Conservation (phyloP, 2,797 vertebrate genomes). For the Scyliorhinus canicula region DNA sequence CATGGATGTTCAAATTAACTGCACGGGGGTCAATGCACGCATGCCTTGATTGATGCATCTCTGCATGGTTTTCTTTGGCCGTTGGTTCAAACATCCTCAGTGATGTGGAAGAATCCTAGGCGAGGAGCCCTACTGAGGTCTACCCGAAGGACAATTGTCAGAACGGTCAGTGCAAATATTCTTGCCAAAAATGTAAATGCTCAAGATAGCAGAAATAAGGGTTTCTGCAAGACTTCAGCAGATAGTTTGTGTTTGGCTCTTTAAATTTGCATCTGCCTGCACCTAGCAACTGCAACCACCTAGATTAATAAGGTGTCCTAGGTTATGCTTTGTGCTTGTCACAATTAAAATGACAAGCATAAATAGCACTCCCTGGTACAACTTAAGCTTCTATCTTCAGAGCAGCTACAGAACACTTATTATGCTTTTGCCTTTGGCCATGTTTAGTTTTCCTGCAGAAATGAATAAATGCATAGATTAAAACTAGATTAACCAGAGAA, state of each 20-base stretch:
- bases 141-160: not conserved
- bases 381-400: not conserved
- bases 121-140: not conserved
- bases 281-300: not conserved
- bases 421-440: not conserved
- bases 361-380: not conserved
- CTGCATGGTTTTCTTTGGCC: not conserved
- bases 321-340: not conserved
- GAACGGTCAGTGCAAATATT: not conserved
- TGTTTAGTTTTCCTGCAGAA: slow-evolving; percentile 33
- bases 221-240: not conserved
- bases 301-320: not conserved
- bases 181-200: not conserved
- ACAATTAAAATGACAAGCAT: slow-evolving; percentile 18
- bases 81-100: not conserved
- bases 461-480: slow-evolving; percentile 36
- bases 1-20: not conserved
- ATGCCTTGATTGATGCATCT: too few relatives aligned
- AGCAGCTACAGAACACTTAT: not conserved
- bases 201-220: not conserved
- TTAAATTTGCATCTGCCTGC: not conserved
- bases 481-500: slow-evolving; percentile 28
- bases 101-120: not conserved
- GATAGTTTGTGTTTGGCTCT: not conserved
- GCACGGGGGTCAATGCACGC: not conserved